A percentile compares a stretch with the other conserved stretches of the same genome.
phyloP scores from a whole-genome alignment of 2,888 invertebrate genomes.

The Metalampra italica region DNA sequence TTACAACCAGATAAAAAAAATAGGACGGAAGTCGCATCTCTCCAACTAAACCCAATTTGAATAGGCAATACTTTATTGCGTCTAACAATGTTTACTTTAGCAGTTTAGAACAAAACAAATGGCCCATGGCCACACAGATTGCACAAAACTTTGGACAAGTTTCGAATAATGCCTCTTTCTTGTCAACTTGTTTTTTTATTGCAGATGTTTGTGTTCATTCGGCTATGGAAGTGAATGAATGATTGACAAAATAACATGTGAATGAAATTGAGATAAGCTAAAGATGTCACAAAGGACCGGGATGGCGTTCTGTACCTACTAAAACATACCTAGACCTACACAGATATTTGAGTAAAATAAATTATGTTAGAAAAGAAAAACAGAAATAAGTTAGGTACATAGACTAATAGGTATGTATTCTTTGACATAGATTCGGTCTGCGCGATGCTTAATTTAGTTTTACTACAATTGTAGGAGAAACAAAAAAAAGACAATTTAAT shows the following conservation, averaged over 20 bases:
- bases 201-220: not conserved
- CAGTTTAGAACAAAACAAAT: constrained; percentile 29
- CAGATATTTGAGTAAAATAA: too few species aligned
- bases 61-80: constrained; percentile 19
- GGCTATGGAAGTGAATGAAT: not conserved
- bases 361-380: too few species aligned
- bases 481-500: too few species aligned
- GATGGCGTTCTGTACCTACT: not conserved
- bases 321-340: too few species aligned
- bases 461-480: too few species aligned
- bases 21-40: constrained; percentile 22
- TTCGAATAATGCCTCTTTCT: constrained; percentile 23
- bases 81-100: constrained; percentile 48
- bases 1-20: constrained; percentile 4
- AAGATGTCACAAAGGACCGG: too few species aligned
- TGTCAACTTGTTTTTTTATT: constrained; percentile 2
- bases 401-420: too few species aligned
- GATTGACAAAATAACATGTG: not conserved
- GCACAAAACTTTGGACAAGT: constrained; percentile 25
- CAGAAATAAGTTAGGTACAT: too few species aligned
- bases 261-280: not conserved
- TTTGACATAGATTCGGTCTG: too few species aligned
- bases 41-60: constrained; percentile 17
- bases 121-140: constrained; percentile 56
- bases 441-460: too few species aligned